Conservation (phyloP, 2,113 vertebrate species). For the Phasianus colchicus region DNA sequence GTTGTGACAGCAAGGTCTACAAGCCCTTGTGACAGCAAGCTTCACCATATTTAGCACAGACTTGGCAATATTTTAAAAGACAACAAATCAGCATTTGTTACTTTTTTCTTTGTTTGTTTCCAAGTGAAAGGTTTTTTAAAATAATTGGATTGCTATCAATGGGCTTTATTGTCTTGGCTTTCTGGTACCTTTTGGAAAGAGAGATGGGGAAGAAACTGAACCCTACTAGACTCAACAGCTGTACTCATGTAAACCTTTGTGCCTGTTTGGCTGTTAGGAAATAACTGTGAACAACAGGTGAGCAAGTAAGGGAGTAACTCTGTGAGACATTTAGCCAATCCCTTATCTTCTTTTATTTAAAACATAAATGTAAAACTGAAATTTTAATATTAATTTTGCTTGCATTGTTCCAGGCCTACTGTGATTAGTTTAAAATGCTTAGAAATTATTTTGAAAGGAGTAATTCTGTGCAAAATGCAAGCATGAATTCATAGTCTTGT, state of each 20-base stretch:
- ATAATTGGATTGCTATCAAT: not conserved
- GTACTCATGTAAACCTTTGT: not conserved
- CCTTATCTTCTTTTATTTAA: not conserved
- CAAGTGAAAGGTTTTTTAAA: not conserved
- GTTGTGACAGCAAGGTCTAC: not conserved
- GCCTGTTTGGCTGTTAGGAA: not conserved
- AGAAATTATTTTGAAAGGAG: not conserved
- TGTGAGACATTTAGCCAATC: not conserved
- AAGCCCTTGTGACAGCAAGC: not conserved
- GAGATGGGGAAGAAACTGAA: not conserved
- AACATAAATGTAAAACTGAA: not conserved
- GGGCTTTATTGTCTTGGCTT: not conserved
- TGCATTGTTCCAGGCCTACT: not conserved
- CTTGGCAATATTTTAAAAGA: not conserved
- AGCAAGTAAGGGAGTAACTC: not conserved
- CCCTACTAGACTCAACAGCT: not conserved
- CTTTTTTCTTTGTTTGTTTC: not conserved
- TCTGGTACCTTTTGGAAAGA: not conserved
- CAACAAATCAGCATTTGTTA: not conserved
- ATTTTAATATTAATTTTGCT: not conserved
- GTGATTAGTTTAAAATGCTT: not conserved
- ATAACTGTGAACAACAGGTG: not conserved
- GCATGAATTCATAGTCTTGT: conserved; percentile 8
- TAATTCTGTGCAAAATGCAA: not conserved
- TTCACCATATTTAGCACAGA: not conserved